Evolutionary conservation across 2,888 invertebrate species (phyloP).

Genomic region (Brenthis ino): DNA sequence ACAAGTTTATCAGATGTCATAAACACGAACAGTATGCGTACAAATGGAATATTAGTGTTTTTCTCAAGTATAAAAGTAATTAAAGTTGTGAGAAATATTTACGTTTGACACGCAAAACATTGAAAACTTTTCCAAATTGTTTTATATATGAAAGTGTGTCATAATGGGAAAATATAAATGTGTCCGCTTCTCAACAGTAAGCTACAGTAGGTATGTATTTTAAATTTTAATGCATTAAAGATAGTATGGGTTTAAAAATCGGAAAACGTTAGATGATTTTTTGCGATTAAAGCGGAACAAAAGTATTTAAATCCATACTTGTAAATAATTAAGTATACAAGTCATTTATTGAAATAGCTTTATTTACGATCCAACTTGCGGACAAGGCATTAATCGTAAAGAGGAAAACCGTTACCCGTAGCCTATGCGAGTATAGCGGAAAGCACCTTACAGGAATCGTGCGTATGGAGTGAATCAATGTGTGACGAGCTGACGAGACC

Average conservation of each 20-base stretch:
- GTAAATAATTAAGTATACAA: neutral
- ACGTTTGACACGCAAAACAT: slow-evolving; percentile 34
- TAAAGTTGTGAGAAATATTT: slow-evolving; percentile 34
- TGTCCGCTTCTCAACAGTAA: neutral
- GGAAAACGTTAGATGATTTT: too few relatives aligned
- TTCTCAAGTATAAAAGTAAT: slow-evolving; percentile 33
- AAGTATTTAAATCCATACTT: neutral
- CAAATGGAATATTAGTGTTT: slow-evolving; percentile 25
- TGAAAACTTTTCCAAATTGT: slow-evolving; percentile 11
- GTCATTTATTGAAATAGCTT: slow-evolving; percentile 1
- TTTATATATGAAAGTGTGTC: slow-evolving; percentile 6
- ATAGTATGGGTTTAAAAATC: too few relatives aligned
- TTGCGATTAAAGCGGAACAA: neutral
- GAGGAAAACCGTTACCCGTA: slow-evolving; percentile 60
- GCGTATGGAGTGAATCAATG: slow-evolving; percentile 61
- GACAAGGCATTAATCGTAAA: slow-evolving; percentile 52
- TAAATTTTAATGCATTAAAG: neutral
- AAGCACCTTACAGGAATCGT: slow-evolving; percentile 44
- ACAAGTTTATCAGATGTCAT: neutral
- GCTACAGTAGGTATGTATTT: neutral
- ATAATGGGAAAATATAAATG: neutral
- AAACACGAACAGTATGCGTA: slow-evolving; percentile 7
- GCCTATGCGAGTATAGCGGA: slow-evolving; percentile 31
- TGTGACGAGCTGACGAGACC: slow-evolving; percentile 50
- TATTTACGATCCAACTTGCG: slow-evolving; percentile 5